phyloP scores from a whole-genome alignment of 2,113 vertebrate species.

The Perca fluviatilis region DNA sequence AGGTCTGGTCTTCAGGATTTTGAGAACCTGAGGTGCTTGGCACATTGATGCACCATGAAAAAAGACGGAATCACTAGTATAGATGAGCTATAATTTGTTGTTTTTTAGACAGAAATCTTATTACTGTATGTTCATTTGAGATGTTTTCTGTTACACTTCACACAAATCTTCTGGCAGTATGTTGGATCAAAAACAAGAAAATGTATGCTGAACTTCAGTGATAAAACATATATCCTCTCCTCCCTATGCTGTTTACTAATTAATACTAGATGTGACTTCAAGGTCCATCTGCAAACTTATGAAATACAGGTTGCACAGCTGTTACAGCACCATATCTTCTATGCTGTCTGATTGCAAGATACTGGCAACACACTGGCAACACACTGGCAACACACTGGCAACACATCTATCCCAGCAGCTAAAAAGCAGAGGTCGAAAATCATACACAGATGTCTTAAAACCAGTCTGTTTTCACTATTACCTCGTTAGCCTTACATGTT shows the following conservation, averaged over 20 bases:
- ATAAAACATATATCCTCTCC: neutral
- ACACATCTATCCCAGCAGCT: neutral
- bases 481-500: neutral
- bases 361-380: neutral
- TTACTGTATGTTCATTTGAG: neutral
- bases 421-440: neutral
- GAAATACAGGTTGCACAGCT: neutral
- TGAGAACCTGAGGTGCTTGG: neutral
- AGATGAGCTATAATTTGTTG: neutral
- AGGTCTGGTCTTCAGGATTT: neutral
- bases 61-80: neutral
- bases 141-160: neutral
- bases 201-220: neutral
- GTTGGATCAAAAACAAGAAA: constrained; percentile 4
- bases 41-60: neutral
- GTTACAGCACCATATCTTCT: neutral
- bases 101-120: neutral
- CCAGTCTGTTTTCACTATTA: neutral
- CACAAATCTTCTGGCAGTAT: neutral
- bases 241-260: constrained; percentile 1
- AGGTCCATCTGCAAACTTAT: neutral
- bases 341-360: neutral
- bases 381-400: neutral
- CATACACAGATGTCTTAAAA: neutral
- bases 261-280: constrained; percentile 11